Base-by-base conservation (phyloP, 2,888 invertebrate species). In the Dynastes tityus region DNA sequence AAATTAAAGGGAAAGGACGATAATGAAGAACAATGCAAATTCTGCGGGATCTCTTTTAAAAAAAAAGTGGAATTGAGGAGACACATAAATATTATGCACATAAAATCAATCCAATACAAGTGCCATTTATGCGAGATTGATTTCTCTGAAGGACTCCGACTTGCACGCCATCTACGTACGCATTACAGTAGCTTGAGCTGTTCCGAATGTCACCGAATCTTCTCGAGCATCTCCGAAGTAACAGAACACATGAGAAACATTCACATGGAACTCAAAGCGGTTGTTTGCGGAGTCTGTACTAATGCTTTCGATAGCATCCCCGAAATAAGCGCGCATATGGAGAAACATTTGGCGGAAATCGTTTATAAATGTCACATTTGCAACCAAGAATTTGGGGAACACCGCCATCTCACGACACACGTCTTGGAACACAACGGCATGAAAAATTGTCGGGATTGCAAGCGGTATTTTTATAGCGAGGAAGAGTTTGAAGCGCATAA, bases 321-420 rank as follows among this genome's bases (percentile, higher is more conserved):
- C 4, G 58, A 77, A 45, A 73, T 82, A 9, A 79, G 80, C 2
- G 79, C 79, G 13, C 83, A 83, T 45, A 77, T 82, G 63, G 79
- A 81, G 29, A 74, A 79, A 16, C 83, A 83, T 55, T 76, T 82
- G 61, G 76, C 78, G 37, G 78, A 67, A 4, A 80, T 82, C 9
- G 68, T 80, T 40, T 83, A 82, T 64, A 82, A 80, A 55, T 83
- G 83, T 76, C 83, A 82, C 63, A 22, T 82, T 40, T 83, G 83
- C 76, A 64, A 70, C 8, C 79, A 81, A 53, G 71, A 79, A 63
- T 83, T 83, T 58, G 77, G 65, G 27, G 82, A 83, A 63, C 82
- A 79, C 40, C 78, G 81, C 1, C 81, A 81, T n/a, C 76, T 83
- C 40, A 80, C 80, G 0, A 82, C 77, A 40, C 83, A 83, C 68